Percentiles rank a stretch among this genome's conserved stretches.
phyloP scores from a whole-genome alignment of 1,140 invertebrate genomes.

The Penaeus japonicus region DNA sequence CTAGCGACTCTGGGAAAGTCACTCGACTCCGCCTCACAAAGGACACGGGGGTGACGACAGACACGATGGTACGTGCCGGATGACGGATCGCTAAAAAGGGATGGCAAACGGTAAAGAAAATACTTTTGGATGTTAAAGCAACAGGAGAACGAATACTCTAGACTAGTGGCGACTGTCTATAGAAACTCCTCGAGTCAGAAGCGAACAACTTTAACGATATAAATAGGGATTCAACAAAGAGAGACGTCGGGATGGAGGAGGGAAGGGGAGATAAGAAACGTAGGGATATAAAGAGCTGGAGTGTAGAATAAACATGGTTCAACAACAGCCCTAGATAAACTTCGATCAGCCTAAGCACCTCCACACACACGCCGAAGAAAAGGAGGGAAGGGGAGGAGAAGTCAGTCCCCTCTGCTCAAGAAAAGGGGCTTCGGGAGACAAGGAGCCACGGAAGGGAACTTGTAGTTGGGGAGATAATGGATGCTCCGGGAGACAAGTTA shows the following conservation, averaged over 20 bases:
- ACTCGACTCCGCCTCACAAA: no score
- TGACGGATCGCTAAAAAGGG: no score
- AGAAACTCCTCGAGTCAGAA: background rate
- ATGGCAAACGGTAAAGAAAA: no score
- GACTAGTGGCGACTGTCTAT: no score
- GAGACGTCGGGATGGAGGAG: background rate
- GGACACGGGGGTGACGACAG: no score
- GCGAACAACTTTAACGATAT: background rate
- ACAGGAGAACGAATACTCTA: no score
- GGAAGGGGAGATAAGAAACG: background rate
- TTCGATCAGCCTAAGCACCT: background rate
- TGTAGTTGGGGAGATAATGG: constrained; percentile 45
- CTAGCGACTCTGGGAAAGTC: no score
- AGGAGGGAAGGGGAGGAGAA: background rate
- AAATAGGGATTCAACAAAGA: background rate
- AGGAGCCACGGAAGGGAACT: constrained; percentile 28
- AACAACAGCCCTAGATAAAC: background rate
- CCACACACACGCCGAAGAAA: background rate
- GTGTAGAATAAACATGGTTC: background rate
- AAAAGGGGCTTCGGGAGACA: background rate
- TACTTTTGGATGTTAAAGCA: no score
- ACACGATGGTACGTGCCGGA: no score
- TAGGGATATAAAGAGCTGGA: background rate
- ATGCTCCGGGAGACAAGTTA: constrained; percentile 34
- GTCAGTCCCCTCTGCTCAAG: background rate